These are phyloP conservation scores for Trichoplusia ni DNA, from an alignment of 1,140 invertebrate species.

Conservation along the genomic window DNA sequence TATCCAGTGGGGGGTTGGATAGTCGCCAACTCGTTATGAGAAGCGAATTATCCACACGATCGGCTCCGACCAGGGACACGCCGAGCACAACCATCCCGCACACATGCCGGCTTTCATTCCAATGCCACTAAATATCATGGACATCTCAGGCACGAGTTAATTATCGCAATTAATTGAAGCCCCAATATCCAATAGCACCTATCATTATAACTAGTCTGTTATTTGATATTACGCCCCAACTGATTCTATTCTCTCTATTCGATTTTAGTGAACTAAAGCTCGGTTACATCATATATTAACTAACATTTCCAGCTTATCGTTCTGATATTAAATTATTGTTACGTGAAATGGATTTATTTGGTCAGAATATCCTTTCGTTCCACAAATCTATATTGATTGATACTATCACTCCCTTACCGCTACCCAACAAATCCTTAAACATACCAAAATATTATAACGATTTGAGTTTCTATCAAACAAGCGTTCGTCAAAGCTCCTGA, in stretches of 20 bases:
- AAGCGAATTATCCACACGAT: slow-evolving; percentile 33
- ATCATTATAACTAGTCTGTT: slow-evolving; percentile 3
- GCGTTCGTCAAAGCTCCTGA: slow-evolving; percentile 44
- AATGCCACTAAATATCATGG: slow-evolving; percentile 23
- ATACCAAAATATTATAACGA: slow-evolving; percentile 23
- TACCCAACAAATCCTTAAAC: slow-evolving; percentile 16
- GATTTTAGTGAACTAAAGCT: not conserved
- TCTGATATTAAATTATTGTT: no score
- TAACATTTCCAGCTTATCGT: not conserved
- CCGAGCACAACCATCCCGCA: slow-evolving; percentile 22
- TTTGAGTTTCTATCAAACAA: slow-evolving; percentile 42
- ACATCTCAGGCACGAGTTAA: slow-evolving; percentile 18
- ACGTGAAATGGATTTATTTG: no score
- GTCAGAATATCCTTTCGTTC: no score
- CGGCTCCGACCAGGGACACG: slow-evolving; percentile 20
- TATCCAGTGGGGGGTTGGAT: slow-evolving; percentile 35
- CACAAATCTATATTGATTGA: not conserved
- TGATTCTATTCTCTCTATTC: not conserved
- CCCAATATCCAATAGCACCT: slow-evolving; percentile 16
- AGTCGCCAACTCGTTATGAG: slow-evolving; percentile 42
- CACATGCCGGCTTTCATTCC: slow-evolving; percentile 21
- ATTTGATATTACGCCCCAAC: slow-evolving; percentile 8
- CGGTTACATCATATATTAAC: not conserved
- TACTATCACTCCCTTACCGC: not conserved
- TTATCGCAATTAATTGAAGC: slow-evolving; percentile 15